Base-by-base conservation (phyloP, 2,888 invertebrate genomes). In the Troides oblongomaculatus region DNA sequence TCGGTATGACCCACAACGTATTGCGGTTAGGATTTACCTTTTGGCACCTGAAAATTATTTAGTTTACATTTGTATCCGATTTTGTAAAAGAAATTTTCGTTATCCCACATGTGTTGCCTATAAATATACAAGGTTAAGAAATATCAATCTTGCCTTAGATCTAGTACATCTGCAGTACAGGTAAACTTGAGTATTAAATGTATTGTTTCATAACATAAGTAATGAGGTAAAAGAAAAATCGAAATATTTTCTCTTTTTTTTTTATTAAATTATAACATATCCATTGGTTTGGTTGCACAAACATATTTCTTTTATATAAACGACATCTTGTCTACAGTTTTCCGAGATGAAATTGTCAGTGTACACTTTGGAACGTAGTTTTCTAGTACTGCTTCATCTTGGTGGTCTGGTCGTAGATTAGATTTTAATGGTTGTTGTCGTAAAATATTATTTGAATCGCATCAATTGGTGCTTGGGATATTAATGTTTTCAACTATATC, bases 1-100 rank as follows among this genome's bases (percentile, higher is more conserved):
- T 93, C 81, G 93, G 93, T 93, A 93, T 91, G 93, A 62, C 65
- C 64, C 61, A 62, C 70, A 75, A 77, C 76, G 78, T 81, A 82
- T 84, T 85, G 86, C 84, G 77, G 78, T 81, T 84, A 82, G 78
- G 72, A 74, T 79, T 81, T 82, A 81, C 74, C 75, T 76, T 84
- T 53, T 53, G 64, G 53, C 61, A 81, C 57, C 57, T 57, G n/a
- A 8, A 57, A 57, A 57, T 21, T 57, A 21, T 5, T 50, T 5
- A 14, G 18, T 14, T 2, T 4, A 14, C 14, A 17, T 14, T 17
- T 50, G 2, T 50, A 18, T 10, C 18, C 5, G 57, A 50, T 50
- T 17, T 17, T 12, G 50, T 50, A 14, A 14, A 50, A 50, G 5
- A 57, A 21, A 6, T 21, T 57, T 66, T 62, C 39, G 64, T 62